phyloP scores from a whole-genome alignment of 2,888 invertebrate species.

The Capitulum mitella region DNA sequence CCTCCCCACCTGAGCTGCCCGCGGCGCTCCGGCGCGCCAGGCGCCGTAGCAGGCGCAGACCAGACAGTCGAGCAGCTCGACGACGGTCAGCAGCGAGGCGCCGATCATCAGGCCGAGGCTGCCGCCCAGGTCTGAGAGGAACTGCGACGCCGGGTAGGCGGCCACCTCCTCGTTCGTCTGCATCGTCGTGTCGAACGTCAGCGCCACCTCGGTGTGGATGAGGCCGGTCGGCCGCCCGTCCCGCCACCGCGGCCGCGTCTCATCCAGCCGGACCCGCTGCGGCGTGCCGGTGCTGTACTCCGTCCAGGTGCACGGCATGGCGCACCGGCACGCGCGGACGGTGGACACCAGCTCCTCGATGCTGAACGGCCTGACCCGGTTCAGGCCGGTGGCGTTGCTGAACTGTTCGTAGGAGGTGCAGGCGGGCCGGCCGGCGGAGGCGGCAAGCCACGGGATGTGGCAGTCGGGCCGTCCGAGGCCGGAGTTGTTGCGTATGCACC shows the following conservation, averaged over 20 bases:
- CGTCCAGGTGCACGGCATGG: neutral
- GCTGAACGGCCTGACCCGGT: neutral
- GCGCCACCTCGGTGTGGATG: neutral
- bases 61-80: neutral
- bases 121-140: neutral
- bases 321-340: neutral
- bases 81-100: neutral
- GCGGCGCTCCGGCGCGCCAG: no score
- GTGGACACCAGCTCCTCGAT: neutral
- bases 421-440: neutral
- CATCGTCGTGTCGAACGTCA: neutral
- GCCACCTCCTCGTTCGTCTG: neutral
- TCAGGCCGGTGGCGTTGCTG: neutral
- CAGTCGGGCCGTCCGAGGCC: neutral
- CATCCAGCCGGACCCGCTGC: neutral
- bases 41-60: neutral
- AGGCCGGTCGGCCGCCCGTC: neutral
- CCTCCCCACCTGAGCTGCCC: no score
- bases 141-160: neutral
- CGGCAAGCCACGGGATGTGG: neutral
- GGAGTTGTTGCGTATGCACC: neutral
- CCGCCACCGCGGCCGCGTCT: neutral
- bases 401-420: neutral
- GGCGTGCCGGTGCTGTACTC: neutral
- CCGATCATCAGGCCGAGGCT: neutral